Conservation (phyloP, 2,113 vertebrate genomes). For the Psophia crepitans region DNA sequence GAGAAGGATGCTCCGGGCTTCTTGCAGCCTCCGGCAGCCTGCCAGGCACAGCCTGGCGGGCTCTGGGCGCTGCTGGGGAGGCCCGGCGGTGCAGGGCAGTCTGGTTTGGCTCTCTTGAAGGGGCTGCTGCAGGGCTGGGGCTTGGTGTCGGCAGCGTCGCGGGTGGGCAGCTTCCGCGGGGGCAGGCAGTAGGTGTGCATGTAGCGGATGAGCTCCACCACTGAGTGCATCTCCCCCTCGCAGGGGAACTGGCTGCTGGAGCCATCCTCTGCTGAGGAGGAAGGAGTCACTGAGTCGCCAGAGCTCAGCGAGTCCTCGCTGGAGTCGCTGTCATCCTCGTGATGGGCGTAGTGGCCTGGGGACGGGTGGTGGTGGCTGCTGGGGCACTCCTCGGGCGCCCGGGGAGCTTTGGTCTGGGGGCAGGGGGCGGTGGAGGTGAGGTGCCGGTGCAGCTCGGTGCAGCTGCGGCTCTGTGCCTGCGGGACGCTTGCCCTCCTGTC, state of each 20-base stretch:
- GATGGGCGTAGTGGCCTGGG: neutral
- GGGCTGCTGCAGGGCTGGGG: slow-evolving; percentile 69
- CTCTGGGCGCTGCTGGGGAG: neutral
- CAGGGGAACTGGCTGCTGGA: slow-evolving; percentile 72
- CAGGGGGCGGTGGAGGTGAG: slow-evolving; percentile 77
- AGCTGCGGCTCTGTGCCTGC: slow-evolving; percentile 81
- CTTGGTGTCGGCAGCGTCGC: slow-evolving; percentile 52
- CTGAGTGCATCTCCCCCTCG: slow-evolving; percentile 80
- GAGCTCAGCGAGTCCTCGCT: slow-evolving; percentile 76
- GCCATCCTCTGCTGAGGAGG: neutral
- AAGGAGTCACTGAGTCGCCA: neutral
- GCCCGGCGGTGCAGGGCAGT: neutral
- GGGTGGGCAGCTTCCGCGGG: slow-evolving; percentile 80
- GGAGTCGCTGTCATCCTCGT: slow-evolving; percentile 73
- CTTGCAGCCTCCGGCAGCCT: neutral
- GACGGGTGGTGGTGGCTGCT: neutral
- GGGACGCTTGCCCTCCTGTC: slow-evolving; percentile 76
- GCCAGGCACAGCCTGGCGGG: slow-evolving; percentile 20
- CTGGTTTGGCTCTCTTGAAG: slow-evolving; percentile 64
- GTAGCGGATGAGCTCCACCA: slow-evolving; percentile 94
- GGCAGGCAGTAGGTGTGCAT: slow-evolving; percentile 99
- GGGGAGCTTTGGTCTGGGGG: slow-evolving; percentile 61
- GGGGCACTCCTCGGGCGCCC: slow-evolving; percentile 33
- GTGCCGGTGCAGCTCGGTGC: slow-evolving; percentile 92
- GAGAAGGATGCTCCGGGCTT: slow-evolving; percentile 73